Base-by-base conservation (phyloP, 2,797 vertebrate genomes). In the Parauchenoglanis punctatus region DNA sequence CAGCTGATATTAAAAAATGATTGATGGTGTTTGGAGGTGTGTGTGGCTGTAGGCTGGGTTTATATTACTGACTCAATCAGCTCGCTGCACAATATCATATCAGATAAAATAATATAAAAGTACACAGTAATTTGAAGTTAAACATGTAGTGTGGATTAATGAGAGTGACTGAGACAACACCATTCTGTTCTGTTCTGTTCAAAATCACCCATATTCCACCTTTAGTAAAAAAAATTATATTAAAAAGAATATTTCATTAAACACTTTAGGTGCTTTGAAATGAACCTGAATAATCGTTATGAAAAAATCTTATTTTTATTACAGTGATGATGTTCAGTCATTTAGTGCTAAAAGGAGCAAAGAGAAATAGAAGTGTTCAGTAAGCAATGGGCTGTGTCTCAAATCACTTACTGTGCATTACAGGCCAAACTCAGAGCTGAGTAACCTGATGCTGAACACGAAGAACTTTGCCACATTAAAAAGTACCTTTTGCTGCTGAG, bases 1-100 rank as follows among this genome's bases (percentile, higher is more conserved):
- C 58, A 17, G 59, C 81, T 63, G 61, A 82, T 82, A 82, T 82
- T 67, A 82, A 82, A 82, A 82, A 82, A 28, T 49, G 81, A 82
- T 82, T 63, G 58, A 82, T 81, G 80, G 54, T 10, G 15, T 35
- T n/a, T 77, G 75, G 4, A 8, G 12, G 23, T 40, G 20, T 61
- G 58, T 82, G 31, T 61, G 31, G 80, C 58, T 81, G 35, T 25
- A 46, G 80, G 80, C 80, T 63, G 77, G 31, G 18, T 59, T 81
- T 63, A 81, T 44, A 63, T 81, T 81, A 63, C 59, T 58, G 56
- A 81, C 77, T 81, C 52, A 13, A 81, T 81, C 77, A 58, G 35
- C 35, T 44, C 10, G 11, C 56, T 81, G 28, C 31, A 81, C 52
- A 31, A 56, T 35, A 59, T 61, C 77, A 59, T 12, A 81, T 81